Base-by-base conservation (phyloP, 2,113 vertebrate species). In the Lathamus discolor region DNA sequence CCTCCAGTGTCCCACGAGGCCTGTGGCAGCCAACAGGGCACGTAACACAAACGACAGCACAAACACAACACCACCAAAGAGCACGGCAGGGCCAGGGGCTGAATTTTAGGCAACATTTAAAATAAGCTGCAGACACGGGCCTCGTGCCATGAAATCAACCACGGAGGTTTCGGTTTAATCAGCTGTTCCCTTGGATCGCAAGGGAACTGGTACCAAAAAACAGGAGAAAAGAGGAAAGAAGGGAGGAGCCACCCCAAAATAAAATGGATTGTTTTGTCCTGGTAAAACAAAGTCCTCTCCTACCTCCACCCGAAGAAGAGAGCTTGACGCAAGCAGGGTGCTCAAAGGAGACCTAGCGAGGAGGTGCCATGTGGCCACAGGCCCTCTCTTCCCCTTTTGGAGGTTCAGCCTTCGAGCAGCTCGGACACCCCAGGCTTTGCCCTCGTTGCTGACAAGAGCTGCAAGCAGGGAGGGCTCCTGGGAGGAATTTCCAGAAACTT, bases 401-500 rank as follows among this genome's bases (percentile, higher is more conserved):
- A 76, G 83, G 49, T 25, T 88, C 57, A 49, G 67, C 51, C 92
- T 94, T 96, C 48, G 2, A 88, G 80, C 48, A 75, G 74, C 43
- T 68, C 2, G 0, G 78, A 43, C 75, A 79, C 78, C 85, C 88
- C 82, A 61, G 41, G 12, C 22, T 78, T 49, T 83, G 75, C 48
- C 78, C 67, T 24, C 84, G 61, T 73, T 55, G 57, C 72, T 77
- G 11, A 28, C 44, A 43, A 67, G 35, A 83, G 70, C 79, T 77
- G 64, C 55, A 64, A 77, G 51, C 59, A 86, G 54, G 43, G 44
- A 90, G 19, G 18, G 52, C 48, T 93, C 75, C 41, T 74, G 39
- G 72, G 64, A 95, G 86, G 96, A 82, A 87, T 80, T 86, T 90
- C 91, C 61, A 95, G 88, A 95, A 95, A 77, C 54, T 75, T 95